Evolutionary conservation across 2,797 vertebrate genomes (phyloP), one percentile per base, ranked within the genome.

Genomic region (Falco peregrinus): DNA sequence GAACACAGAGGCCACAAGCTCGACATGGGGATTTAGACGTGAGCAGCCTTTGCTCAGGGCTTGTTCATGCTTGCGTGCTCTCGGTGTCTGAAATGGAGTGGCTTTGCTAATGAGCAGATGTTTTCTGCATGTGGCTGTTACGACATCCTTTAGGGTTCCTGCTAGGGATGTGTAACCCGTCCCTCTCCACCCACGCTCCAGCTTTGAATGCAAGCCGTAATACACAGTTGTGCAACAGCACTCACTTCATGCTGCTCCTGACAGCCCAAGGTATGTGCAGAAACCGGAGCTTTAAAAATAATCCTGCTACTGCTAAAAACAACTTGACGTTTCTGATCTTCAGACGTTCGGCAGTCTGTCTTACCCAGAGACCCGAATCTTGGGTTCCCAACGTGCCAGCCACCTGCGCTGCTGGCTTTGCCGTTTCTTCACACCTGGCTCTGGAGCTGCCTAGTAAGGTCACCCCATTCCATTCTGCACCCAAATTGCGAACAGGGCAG

Each of bases 51-150:
- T 2, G 2, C 64, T 48, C 26, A 3, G 84, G 94, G 87, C 92
- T 71, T 96, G 94, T 86, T 35, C 2, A 2, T 93, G 94, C 94
- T 91, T 96, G 96, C 5, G 26, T 74, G 50, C 76, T 79, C n/a
- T 20, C 4, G 0, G 67, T 13, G 41, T 63, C 64, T 91, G 84
- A 70, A 57, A 33, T 9, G 6, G 68, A 87, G 89, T 75, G 41
- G 79, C 79, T 56, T 31, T 1, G 13, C 81, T 71, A 51, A 83
- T 12, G 67, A 93, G 95, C 95, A 97, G 95, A 94, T 95, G 94
- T 93, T 96, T 86, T 70, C 95, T 92, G 37, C 13, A 1, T 43
- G 84, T n/a, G 76, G 82, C 79, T 93, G 73, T 96, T 95, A 61
- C 61, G 1, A 88, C 96, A 96, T 88, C 94, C 53, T 35, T 15